Evolutionary conservation across 2,888 invertebrate species (phyloP).

Genomic region (Timema podura): DNA sequence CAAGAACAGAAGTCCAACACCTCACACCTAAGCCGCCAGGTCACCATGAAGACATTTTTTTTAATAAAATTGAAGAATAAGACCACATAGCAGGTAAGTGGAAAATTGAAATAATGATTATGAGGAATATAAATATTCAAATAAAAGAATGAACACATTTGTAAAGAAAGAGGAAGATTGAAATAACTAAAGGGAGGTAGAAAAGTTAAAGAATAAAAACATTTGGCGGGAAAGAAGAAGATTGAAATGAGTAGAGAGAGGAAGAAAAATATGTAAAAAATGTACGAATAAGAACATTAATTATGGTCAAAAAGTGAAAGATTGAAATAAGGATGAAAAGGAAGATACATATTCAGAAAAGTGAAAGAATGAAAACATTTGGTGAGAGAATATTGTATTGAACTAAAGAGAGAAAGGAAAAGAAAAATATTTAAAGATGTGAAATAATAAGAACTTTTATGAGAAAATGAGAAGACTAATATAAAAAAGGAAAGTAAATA

Average conservation of each 20-base stretch:
- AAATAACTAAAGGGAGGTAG: not conserved
- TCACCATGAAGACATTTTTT: too few relatives aligned
- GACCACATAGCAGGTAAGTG: not conserved
- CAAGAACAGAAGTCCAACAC: too few relatives aligned
- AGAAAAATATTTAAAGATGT: too few relatives aligned
- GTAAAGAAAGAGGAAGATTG: not conserved
- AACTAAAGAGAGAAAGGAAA: too few relatives aligned
- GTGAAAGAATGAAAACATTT: too few relatives aligned
- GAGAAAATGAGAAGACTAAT: not conserved
- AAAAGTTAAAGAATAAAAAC: not conserved
- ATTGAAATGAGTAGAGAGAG: not conserved
- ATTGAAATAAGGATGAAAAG: too few relatives aligned
- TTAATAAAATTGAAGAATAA: not conserved
- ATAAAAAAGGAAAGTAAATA: not conserved
- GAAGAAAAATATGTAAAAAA: not conserved
- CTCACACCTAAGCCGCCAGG: too few relatives aligned
- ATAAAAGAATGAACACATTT: too few relatives aligned
- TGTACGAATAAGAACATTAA: too few relatives aligned
- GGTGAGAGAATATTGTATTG: too few relatives aligned
- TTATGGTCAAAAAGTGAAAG: too few relatives aligned
- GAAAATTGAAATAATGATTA: not conserved
- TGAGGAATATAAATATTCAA: not conserved
- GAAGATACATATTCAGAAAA: too few relatives aligned
- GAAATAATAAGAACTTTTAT: not conserved
- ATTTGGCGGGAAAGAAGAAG: not conserved